phyloP scores from a whole-genome alignment of 2,888 invertebrate genomes.

The Lithophane leautieri region DNA sequence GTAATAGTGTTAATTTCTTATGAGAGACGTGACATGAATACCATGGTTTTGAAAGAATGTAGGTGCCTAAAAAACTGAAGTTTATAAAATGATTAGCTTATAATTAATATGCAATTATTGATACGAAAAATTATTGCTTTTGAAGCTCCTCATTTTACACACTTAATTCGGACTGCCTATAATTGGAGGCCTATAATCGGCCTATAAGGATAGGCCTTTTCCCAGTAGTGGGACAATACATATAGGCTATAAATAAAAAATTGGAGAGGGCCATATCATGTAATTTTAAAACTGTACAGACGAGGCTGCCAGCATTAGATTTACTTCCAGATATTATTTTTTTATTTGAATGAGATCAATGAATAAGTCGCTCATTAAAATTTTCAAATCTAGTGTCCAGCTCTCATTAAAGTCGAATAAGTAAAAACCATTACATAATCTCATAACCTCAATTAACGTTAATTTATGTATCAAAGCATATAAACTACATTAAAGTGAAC shows the following conservation, averaged over 20 bases:
- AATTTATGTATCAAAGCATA: conserved; percentile 35
- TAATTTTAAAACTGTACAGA: neutral
- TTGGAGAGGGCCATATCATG: neutral
- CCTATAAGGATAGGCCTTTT: no score
- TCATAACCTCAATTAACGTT: neutral
- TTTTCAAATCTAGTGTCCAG: neutral
- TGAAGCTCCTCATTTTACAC: neutral
- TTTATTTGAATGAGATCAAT: neutral
- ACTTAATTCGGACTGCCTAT: neutral
- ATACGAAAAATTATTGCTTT: neutral
- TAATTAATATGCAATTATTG: neutral
- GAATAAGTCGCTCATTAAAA: neutral
- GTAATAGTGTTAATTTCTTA: conserved; percentile 34
- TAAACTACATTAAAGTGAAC: conserved; percentile 17
- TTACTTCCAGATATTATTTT: neutral
- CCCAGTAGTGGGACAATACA: no score
- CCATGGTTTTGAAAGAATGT: neutral
- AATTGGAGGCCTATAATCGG: neutral
- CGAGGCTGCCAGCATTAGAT: neutral
- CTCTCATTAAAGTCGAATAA: conserved; percentile 1
- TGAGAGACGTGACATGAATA: conserved; percentile 3
- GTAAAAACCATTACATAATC: neutral
- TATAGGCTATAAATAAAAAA: no score
- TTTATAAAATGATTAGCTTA: neutral
- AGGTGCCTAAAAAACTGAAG: neutral